Conservation (phyloP, 2,888 invertebrate genomes). For the Clusia tigrina region DNA sequence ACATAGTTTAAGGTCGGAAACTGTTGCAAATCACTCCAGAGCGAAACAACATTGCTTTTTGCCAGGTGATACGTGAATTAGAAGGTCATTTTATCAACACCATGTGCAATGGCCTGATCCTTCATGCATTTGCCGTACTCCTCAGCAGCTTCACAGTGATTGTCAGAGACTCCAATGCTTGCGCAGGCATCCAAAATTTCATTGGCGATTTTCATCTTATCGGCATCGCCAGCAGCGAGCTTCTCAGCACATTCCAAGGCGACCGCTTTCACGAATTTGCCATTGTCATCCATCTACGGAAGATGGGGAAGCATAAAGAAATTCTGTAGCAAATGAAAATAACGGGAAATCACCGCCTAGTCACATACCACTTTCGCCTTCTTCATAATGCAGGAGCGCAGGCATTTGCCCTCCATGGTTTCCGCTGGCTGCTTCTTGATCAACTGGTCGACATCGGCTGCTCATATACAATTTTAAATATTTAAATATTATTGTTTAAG, state of each 20-base stretch:
- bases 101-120: slow-evolving; percentile 41
- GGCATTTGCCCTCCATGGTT: slow-evolving; percentile 48
- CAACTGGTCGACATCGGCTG: slow-evolving; percentile 43
- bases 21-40: no score
- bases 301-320: background rate
- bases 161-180: slow-evolving; percentile 39
- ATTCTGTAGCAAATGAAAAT: no score
- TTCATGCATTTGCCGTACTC: slow-evolving; percentile 47
- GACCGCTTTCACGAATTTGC: slow-evolving; percentile 44
- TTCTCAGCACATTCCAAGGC: slow-evolving; percentile 41
- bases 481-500: background rate
- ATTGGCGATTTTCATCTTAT: slow-evolving; percentile 40
- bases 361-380: slow-evolving; percentile 39
- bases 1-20: no score
- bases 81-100: slow-evolving; percentile 37
- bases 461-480: background rate
- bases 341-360: no score
- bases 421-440: slow-evolving; percentile 40
- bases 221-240: slow-evolving; percentile 40
- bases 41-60: no score
- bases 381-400: slow-evolving; percentile 53
- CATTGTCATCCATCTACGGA: slow-evolving; percentile 41
- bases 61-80: no score
- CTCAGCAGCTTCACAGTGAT: slow-evolving; percentile 56
- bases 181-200: slow-evolving; percentile 46